Evolutionary conservation across 2,113 vertebrate genomes (phyloP).

Genomic region (Muscicapa adusta): DNA sequence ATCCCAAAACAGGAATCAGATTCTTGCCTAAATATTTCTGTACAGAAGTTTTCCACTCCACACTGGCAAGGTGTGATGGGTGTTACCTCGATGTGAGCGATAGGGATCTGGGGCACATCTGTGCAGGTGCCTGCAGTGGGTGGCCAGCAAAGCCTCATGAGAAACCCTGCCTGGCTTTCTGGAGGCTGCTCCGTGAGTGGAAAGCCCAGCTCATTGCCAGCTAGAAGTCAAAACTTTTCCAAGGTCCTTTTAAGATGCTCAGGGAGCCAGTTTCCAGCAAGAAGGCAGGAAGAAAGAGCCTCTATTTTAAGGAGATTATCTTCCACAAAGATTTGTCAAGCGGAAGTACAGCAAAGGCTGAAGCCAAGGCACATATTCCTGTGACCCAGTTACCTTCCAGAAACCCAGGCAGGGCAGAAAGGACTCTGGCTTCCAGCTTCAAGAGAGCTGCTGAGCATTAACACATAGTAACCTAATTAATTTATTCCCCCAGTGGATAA

Average conservation of each 20-base stretch:
- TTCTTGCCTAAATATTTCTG: neutral
- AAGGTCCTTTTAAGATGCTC: neutral
- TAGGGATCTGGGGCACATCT: neutral
- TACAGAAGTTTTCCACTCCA: neutral
- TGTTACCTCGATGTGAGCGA: rapidly evolving
- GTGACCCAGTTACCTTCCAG: neutral
- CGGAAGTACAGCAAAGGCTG: neutral
- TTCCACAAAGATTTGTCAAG: neutral
- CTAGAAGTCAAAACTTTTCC: neutral
- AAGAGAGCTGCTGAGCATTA: neutral
- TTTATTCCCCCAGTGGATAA: neutral
- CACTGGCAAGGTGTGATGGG: neutral
- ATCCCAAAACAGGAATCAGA: neutral
- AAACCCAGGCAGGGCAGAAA: neutral
- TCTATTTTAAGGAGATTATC: neutral
- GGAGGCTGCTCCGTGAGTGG: neutral
- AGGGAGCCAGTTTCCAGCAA: neutral
- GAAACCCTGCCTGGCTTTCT: neutral
- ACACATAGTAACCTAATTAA: neutral
- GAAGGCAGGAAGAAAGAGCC: neutral
- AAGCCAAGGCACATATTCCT: neutral
- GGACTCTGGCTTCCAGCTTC: neutral
- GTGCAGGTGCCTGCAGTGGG: neutral
- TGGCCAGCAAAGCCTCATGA: neutral
- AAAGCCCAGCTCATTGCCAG: neutral